Evolutionary conservation across 2,888 invertebrate species (phyloP), one percentile per base, ranked within the genome.

Genomic region (Luperina testacea): DNA sequence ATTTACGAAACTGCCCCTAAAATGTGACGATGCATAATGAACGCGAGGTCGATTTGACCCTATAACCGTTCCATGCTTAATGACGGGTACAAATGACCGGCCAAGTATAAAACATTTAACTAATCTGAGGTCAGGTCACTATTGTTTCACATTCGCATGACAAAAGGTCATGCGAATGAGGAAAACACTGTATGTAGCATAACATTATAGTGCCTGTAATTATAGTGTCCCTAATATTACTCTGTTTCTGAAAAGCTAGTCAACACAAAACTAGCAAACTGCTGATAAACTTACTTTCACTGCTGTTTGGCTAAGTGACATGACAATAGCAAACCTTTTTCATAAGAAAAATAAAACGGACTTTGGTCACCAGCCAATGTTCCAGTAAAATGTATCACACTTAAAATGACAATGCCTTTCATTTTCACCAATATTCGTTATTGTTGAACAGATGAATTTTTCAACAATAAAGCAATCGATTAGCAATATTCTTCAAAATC

Each of bases 31-130:
- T 83, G 86, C 87, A 87, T 80, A 87, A 86, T 81, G 72, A 86
- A 87, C 80, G 73, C 48, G 68, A 87, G 87, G 88, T 82, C 88
- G 84, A 87, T 88, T 87, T 84, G 90, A 89, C 90, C 93, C 86
- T 93, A 94, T 95, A 95, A 95, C 93, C 93, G 92, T 95, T 92
- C 94, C 93, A 92, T 88, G 94, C 86, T 92, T 95, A 96, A 96
- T 94, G 96, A 92, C 89, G 93, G 94, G 92, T 92, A 91, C 92
- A 91, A 94, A 92, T 92, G 93, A 90, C 93, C 93, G 92, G 83
- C 91, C 91, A 90, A 92, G 91, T 92, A 92, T 94, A 94, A 95
- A 95, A 94, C 95, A 94, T 96, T 95, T 92, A 94, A 93, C 95
- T 95, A 94, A 95, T 95, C 93, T 93, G 90, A 92, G 92, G 92